Evolutionary conservation across 2,888 invertebrate species (phyloP), one percentile per base, ranked within the genome.

Genomic region (Furcula furcula): DNA sequence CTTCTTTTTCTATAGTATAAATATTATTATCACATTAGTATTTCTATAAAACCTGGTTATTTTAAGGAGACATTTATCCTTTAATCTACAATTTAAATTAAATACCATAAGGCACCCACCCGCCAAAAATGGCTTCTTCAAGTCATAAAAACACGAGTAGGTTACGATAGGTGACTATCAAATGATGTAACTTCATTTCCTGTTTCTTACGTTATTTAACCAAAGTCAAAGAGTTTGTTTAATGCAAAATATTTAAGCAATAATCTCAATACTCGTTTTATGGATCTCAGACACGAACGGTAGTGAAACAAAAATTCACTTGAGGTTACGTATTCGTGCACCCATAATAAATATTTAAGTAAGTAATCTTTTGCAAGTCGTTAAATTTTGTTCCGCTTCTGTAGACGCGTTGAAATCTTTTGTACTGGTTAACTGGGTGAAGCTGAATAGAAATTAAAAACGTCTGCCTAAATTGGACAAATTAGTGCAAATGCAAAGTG

Each of bases 121-220:
- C 22, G 12, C 22, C 20, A 26, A 32, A 36, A 36, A 40, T 32
- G 28, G 22, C 38, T 34, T 40, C 29, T 37, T 41, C 37, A 30
- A 45, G 37, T 26, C 40, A 31, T 9, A 23, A 28, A 15, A 18
- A 16, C 14, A 26, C 26, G 9, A 14, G 13, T 14, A 6, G 16
- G 21, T n/a, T n/a, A n/a, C n/a, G n/a, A n/a, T 21, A 14, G 13
- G 18, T 28, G 11, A 5, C 14, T 18, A 11, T 18, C n/a, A 11
- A 37, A 31, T 55, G 55, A 55, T 27, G 30, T 56, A 55, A 55
- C 27, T 35, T 27, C 36, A 43, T 46, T 56, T 56, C 46, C 53
- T 46, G 27, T 21, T 44, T 21, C 36, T 42, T 31, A 37, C 18
- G 39, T 55, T 51, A 45, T 46, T 43, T 46, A 46, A 48, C 41